phyloP scores from a whole-genome alignment of 2,888 invertebrate species.

The Cancer borealis region DNA sequence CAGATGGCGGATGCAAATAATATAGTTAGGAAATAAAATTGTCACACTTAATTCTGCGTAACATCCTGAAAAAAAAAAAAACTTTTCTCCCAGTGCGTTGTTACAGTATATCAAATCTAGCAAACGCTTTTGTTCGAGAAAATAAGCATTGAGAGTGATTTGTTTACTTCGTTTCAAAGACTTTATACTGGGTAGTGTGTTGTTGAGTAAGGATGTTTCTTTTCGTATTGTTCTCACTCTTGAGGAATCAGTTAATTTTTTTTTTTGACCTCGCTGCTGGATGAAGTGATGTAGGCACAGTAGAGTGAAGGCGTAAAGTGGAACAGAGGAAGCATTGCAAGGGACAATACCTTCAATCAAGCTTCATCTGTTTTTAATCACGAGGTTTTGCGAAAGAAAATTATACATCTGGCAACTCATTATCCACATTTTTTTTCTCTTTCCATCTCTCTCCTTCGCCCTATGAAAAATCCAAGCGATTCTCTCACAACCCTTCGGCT shows the following conservation, averaged over 20 bases:
- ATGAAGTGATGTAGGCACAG: too few species aligned
- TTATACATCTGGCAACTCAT: background rate
- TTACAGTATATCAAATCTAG: background rate
- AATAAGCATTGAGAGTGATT: slow-evolving; percentile 1
- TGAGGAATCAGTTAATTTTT: background rate
- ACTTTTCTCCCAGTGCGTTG: background rate
- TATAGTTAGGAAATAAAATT: background rate
- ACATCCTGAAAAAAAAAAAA: background rate
- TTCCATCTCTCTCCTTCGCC: background rate
- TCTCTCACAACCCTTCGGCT: too few species aligned
- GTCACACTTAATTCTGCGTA: slow-evolving; percentile 9
- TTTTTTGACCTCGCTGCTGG: background rate
- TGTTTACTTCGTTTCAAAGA: background rate
- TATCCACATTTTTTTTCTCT: background rate
- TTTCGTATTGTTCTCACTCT: too few species aligned
- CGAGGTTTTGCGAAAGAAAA: too few species aligned
- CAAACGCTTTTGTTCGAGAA: slow-evolving; percentile 15
- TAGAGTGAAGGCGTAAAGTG: too few species aligned
- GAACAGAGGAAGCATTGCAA: too few species aligned
- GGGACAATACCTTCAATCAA: too few species aligned
- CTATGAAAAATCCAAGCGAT: background rate
- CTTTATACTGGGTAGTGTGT: background rate
- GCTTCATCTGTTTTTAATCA: too few species aligned
- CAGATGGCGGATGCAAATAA: slow-evolving; percentile 34
- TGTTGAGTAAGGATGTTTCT: background rate